phyloP scores from a whole-genome alignment of 2,113 vertebrate species.

The Oncorhynchus kisutch region DNA sequence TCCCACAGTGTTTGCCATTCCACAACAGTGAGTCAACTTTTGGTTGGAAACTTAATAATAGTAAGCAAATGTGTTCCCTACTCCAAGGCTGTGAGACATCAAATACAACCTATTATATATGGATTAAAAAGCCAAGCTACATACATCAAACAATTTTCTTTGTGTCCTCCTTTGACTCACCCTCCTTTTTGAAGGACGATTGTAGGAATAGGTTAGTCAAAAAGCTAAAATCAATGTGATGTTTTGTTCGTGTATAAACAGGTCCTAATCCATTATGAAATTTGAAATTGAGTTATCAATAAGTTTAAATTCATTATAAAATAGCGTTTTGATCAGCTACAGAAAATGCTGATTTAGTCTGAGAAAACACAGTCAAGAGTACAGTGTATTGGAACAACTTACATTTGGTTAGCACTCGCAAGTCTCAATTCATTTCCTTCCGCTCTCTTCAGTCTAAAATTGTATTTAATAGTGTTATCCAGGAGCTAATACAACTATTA shows the following conservation, averaged over 20 bases:
- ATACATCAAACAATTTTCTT: background rate
- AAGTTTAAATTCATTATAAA: too few relatives aligned
- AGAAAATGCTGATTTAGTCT: too few relatives aligned
- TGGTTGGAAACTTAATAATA: background rate
- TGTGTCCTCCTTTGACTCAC: background rate
- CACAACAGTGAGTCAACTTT: background rate
- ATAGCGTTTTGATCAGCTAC: too few relatives aligned
- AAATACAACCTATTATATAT: background rate
- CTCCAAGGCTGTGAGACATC: background rate
- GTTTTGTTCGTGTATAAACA: background rate
- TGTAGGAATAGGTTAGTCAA: background rate
- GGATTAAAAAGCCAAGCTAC: background rate
- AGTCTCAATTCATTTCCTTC: too few relatives aligned
- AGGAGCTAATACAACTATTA: background rate
- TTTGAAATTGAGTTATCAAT: too few relatives aligned
- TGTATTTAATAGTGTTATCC: too few relatives aligned
- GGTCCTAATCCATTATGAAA: too few relatives aligned
- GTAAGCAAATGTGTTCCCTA: background rate
- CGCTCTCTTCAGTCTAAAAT: too few relatives aligned
- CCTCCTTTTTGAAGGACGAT: background rate
- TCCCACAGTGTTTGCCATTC: too few relatives aligned
- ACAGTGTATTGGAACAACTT: too few relatives aligned
- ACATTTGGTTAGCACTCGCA: too few relatives aligned
- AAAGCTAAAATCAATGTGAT: background rate
- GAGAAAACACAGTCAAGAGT: too few relatives aligned